Conservation (phyloP, 2,113 vertebrate genomes). For the Tylochromis polylepis region DNA sequence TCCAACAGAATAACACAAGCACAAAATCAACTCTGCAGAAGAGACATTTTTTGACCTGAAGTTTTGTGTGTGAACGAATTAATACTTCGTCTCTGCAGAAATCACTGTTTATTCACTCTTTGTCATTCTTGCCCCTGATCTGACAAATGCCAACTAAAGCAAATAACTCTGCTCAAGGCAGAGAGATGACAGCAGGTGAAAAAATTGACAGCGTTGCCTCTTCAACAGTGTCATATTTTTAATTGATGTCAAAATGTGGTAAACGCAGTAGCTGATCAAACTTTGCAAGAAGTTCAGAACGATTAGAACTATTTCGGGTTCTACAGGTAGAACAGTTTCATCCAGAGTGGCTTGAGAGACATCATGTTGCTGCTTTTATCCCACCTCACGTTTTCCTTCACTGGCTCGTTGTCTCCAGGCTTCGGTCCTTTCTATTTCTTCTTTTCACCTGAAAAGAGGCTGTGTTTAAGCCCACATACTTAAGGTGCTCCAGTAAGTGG, state of each 20-base stretch:
- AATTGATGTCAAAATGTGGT: background rate
- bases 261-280: background rate
- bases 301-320: no score
- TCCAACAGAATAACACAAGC: background rate
- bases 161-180: background rate
- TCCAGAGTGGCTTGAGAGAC: background rate
- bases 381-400: background rate
- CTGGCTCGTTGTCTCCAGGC: background rate
- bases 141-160: background rate
- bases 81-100: background rate
- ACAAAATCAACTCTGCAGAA: background rate
- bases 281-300: background rate
- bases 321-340: background rate
- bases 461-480: background rate
- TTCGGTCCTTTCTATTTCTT: background rate
- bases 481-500: background rate
- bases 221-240: background rate
- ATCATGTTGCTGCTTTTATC: accelerated
- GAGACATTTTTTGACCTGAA: background rate
- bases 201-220: background rate
- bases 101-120: background rate
- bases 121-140: background rate
- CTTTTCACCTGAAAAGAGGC: background rate
- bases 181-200: background rate
- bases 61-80: background rate